Conservation (phyloP, 2,113 vertebrate genomes). For the Prionailurus bengalensis region DNA sequence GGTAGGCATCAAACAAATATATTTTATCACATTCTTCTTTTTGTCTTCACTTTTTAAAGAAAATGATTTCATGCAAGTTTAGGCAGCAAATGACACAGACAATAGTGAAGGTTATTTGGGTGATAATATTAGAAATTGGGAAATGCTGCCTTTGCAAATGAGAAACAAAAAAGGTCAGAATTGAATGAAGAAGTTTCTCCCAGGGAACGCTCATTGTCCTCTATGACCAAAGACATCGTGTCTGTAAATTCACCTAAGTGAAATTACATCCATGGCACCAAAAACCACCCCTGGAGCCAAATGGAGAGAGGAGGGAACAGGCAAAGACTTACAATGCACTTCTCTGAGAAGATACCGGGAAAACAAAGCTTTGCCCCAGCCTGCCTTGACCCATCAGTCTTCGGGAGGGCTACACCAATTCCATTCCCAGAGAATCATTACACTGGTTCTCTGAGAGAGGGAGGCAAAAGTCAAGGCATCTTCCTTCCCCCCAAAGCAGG, state of each 20-base stretch:
- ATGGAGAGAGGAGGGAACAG: not conserved
- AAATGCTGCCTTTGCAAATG: constrained; percentile 52
- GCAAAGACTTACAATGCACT: not conserved
- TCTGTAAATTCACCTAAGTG: not conserved
- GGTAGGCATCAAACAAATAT: not conserved
- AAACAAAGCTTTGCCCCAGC: not conserved
- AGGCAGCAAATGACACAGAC: not conserved
- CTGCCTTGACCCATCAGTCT: accelerated
- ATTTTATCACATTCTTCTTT: constrained; percentile 2
- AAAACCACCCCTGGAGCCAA: constrained; percentile 27
- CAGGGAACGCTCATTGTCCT: not conserved
- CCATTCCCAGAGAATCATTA: not conserved
- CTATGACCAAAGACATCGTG: not conserved
- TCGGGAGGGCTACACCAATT: not conserved
- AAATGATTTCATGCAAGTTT: constrained; percentile 22
- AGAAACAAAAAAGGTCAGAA: constrained; percentile 47
- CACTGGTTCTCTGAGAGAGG: not conserved
- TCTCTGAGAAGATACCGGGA: not conserved
- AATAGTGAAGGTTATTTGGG: not conserved
- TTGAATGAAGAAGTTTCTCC: not conserved
- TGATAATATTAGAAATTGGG: not conserved
- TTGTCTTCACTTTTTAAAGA: constrained; percentile 48
- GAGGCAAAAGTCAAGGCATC: not conserved
- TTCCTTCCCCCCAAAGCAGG: not conserved
- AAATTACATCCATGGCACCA: not conserved